Evolutionary conservation across 2,888 invertebrate genomes (phyloP), one percentile per base, ranked within the genome.

Genomic region (Drepanosiphum platanoidis): DNA sequence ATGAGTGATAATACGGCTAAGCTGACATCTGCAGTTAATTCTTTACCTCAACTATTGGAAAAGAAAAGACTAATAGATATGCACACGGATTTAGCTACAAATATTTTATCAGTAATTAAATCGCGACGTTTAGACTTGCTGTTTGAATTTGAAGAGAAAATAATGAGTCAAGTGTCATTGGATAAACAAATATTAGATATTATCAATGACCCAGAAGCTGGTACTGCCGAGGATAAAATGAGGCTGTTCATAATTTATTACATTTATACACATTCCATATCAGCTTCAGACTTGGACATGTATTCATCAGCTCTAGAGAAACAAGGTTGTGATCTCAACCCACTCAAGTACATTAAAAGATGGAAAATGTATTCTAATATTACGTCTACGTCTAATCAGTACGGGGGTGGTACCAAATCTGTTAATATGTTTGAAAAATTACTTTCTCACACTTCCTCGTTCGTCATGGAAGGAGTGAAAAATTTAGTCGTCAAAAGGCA

Each of bases 391-490:
- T 30, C 68, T 36, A 95, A 94, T 89, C 96, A 96, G 88, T 96
- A 96, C 88, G 98, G 97, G 89, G 95, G 95, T 36, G 95, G 95
- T 18, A 96, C 96, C 52, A 97, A 97, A 91, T 98, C 98, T 0
- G 96, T 97, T 1, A 96, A 95, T 87, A 99, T 99, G 99, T 98
- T 99, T 91, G 97, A 97, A 13, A 99, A 99, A 90, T 92, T 99
- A 84, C 96, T 99, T 88, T 96, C 96, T 13, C 97, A 98, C 89
- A 98, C 98, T 34, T 99, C 98, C 0, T 96, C 97, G 58, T 98
- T 99, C 90, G 98, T 99, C 0, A 99, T 99, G 98, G 99, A 99
- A 90, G 99, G 98, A 61, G 98, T 99, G 0, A 97, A 98, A 90
- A 99, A 99, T 92, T 93, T 99, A 88, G 99, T 99, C 30, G 96